These are phyloP conservation scores for Siphamia tubifer DNA, from an alignment of 2,113 vertebrate genomes.

Conservation along the genomic window DNA sequence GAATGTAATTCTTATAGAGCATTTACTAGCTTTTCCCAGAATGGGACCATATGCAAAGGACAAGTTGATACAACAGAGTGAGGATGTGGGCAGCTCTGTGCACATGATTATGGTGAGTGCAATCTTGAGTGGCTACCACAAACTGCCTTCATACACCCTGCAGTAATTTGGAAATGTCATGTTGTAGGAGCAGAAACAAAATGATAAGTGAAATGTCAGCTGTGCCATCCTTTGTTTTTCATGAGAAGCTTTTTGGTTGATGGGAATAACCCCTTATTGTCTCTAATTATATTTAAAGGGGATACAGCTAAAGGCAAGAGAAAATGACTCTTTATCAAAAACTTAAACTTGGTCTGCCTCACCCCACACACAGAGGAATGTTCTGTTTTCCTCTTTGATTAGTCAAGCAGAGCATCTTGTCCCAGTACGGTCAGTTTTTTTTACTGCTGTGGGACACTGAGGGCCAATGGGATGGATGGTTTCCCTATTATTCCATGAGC, in stretches of 20 bases:
- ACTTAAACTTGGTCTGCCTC: neutral
- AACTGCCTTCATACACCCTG: neutral
- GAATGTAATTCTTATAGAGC: neutral
- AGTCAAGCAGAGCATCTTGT: constrained; percentile 2
- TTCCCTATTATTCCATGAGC: neutral
- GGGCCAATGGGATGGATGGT: too few relatives aligned
- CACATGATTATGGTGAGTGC: constrained; percentile 37
- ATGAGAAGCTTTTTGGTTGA: neutral
- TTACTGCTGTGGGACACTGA: constrained; percentile 17
- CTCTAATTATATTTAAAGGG: neutral
- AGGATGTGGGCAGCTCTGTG: constrained; percentile 43
- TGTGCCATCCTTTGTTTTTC: neutral
- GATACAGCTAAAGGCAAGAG: neutral
- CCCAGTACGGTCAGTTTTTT: constrained; percentile 30
- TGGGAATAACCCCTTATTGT: neutral
- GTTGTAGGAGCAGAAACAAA: neutral
- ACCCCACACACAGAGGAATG: constrained; percentile 1
- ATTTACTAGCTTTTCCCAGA: neutral
- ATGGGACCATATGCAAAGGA: constrained; percentile 15
- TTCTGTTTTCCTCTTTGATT: constrained; percentile 1
- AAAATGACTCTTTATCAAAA: neutral
- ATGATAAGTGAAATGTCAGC: neutral
- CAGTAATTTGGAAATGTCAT: neutral
- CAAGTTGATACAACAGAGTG: neutral
- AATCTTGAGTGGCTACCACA: constrained; percentile 15